phyloP scores from a whole-genome alignment of 1,140 invertebrate genomes.

The Apolygus lucorum region DNA sequence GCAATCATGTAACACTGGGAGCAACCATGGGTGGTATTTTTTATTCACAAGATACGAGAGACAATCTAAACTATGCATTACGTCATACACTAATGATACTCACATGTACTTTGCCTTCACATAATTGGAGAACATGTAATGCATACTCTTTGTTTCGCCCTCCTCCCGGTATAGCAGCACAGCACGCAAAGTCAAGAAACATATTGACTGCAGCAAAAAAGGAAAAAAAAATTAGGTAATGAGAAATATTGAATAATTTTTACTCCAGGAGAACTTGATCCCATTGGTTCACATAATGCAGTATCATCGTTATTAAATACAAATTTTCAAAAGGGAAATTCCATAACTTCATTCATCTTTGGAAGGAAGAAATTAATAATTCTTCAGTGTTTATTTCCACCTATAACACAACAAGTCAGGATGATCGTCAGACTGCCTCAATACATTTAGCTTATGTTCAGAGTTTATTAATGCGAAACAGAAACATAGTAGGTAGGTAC shows the following conservation, averaged over 20 bases:
- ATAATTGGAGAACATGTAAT: constrained; percentile 78
- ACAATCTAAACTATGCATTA: too few species aligned
- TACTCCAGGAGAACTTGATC: too few species aligned
- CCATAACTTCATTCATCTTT: too few species aligned
- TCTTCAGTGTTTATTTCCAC: too few species aligned
- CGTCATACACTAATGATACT: constrained; percentile 36
- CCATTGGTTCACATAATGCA: too few species aligned
- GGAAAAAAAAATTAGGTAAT: not conserved
- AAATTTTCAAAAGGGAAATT: not conserved
- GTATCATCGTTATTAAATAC: not conserved
- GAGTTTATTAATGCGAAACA: not conserved
- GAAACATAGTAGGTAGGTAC: not conserved
- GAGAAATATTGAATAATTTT: not conserved
- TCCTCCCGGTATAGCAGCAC: constrained; percentile 77
- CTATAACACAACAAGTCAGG: too few species aligned
- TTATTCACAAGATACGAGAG: constrained; percentile 2
- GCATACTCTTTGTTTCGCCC: constrained; percentile 92
- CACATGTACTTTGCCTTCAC: constrained; percentile 78
- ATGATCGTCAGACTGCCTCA: too few species aligned
- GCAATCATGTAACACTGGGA: not conserved
- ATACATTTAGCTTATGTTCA: too few species aligned
- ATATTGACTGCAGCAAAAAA: constrained; percentile 55
- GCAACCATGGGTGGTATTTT: not conserved
- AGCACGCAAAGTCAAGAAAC: constrained; percentile 88
- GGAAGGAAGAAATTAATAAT: too few species aligned